Evolutionary conservation across 2,797 vertebrate genomes (phyloP).

Genomic region (Melopsittacus undulatus): DNA sequence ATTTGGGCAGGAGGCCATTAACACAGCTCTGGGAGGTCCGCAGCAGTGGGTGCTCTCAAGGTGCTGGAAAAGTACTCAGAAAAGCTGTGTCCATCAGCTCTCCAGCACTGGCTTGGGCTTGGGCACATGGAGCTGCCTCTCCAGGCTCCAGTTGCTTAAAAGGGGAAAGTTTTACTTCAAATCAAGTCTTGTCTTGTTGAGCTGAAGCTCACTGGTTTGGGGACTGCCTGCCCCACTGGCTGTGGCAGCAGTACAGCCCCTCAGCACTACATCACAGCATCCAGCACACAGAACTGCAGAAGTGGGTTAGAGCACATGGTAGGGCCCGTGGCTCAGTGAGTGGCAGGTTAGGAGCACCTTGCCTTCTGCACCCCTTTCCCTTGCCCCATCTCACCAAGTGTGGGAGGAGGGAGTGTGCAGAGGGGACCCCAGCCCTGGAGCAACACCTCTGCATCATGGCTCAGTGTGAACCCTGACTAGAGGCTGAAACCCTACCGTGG

Average conservation of each 20-base stretch:
- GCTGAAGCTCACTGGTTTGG: neutral
- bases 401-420: neutral
- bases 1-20: neutral
- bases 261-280: neutral
- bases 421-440: neutral
- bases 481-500: neutral
- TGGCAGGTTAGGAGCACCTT: neutral
- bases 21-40: neutral
- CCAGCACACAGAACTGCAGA: accelerated
- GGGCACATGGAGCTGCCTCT: accelerated
- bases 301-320: accelerated
- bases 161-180: neutral
- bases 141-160: neutral
- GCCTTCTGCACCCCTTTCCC: neutral
- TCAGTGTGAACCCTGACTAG: neutral
- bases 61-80: neutral
- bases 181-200: neutral
- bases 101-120: neutral
- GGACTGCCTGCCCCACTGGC: neutral
- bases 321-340: accelerated
- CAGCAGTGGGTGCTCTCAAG: neutral
- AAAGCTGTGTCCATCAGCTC: neutral
- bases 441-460: accelerated
- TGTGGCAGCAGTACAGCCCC: no score
- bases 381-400: neutral